Conservation (phyloP, 2,113 vertebrate species). For the Austrofundulus limnaeus region DNA sequence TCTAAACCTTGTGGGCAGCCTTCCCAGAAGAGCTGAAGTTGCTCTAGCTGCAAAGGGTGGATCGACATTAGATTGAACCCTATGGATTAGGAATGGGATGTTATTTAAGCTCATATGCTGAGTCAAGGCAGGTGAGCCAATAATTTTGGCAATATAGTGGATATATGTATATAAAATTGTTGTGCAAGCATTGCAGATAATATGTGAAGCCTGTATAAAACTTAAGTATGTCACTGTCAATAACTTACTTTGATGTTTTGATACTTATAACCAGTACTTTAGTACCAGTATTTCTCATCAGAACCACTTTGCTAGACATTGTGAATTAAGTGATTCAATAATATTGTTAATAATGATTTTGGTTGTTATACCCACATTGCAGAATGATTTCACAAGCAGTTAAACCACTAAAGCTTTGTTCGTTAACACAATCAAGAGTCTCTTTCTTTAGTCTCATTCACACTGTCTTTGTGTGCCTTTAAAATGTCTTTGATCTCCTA, state of each 20-base stretch:
- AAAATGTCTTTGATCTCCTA: conserved; percentile 10
- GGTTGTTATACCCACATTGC: background rate
- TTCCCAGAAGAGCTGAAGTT: too few species aligned
- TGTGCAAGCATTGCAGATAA: background rate
- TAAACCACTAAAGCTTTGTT: conserved; percentile 2
- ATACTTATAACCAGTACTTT: background rate
- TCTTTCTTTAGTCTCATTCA: conserved; percentile 3
- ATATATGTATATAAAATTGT: too few species aligned
- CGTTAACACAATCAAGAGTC: conserved; percentile 13
- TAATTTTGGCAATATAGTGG: too few species aligned
- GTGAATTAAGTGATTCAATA: background rate
- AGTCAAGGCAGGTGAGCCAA: too few species aligned
- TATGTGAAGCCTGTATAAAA: background rate
- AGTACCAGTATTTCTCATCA: background rate
- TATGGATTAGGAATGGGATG: too few species aligned
- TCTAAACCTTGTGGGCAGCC: too few species aligned
- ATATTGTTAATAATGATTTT: background rate
- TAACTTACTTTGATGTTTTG: accelerated
- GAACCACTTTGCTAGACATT: background rate
- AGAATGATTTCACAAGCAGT: background rate
- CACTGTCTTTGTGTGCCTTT: conserved; percentile 8
- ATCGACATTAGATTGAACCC: too few species aligned
- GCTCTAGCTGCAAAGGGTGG: too few species aligned
- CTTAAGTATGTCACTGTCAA: background rate
- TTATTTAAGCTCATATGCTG: too few species aligned